phyloP scores from a whole-genome alignment of 2,888 invertebrate species.

The Ypsolopha scabrella region DNA sequence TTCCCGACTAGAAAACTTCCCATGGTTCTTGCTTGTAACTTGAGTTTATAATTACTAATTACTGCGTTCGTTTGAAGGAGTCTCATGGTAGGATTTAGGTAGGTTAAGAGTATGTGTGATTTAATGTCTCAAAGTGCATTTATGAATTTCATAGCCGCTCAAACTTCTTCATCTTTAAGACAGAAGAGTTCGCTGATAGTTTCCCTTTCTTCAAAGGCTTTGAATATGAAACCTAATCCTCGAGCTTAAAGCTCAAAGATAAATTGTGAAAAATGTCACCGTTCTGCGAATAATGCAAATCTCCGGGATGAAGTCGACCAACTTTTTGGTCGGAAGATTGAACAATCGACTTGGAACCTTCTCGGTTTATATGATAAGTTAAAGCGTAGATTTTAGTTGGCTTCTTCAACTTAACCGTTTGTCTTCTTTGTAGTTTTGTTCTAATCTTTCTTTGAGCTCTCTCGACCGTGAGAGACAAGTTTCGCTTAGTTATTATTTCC shows the following conservation, averaged over 20 bases:
- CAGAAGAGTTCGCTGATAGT: no score
- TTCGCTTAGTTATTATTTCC: no score
- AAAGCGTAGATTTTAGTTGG: not conserved
- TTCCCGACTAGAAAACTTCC: slow-evolving; percentile 1
- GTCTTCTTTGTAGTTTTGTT: not conserved
- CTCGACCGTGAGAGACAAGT: not conserved
- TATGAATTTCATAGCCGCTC: not conserved
- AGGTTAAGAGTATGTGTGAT: not conserved
- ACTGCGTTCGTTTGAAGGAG: slow-evolving; percentile 32
- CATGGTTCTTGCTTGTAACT: slow-evolving; percentile 39
- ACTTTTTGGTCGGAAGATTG: not conserved
- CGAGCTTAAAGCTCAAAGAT: not conserved
- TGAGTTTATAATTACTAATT: slow-evolving; percentile 47
- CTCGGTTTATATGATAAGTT: not conserved
- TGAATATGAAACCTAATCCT: not conserved
- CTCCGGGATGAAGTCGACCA: not conserved
- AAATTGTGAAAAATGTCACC: not conserved
- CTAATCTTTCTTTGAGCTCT: not conserved
- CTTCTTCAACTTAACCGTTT: not conserved
- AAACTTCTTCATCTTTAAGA: no score
- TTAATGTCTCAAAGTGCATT: not conserved
- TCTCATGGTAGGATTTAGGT: not conserved
- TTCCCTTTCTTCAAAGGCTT: not conserved
- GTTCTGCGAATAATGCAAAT: no score
- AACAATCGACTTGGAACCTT: not conserved